phyloP scores from a whole-genome alignment of 1,140 invertebrate species.

The Aphidius gifuensis region DNA sequence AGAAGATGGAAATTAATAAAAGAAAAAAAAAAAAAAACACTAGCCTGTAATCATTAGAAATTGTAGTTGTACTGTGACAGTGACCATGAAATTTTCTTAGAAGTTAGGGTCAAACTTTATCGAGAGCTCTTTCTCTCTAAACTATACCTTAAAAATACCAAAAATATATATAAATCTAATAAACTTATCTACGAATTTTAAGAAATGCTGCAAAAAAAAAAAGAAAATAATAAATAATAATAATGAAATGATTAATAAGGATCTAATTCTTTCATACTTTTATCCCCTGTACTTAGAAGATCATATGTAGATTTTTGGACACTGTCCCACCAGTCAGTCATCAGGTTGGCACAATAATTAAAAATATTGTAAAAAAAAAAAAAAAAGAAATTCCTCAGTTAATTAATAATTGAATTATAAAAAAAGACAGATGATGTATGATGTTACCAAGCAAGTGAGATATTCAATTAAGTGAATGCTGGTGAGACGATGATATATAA shows the following conservation, averaged over 20 bases:
- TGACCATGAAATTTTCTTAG: slow-evolving; percentile 46
- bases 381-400: slow-evolving; percentile 29
- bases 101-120: slow-evolving; percentile 48
- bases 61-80: slow-evolving; percentile 47
- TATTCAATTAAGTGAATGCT: slow-evolving; percentile 32
- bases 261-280: slow-evolving; percentile 34
- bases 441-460: slow-evolving; percentile 21
- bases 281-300: slow-evolving; percentile 26
- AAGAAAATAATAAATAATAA: slow-evolving; percentile 16
- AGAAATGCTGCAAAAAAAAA: slow-evolving; percentile 18
- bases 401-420: slow-evolving; percentile 24
- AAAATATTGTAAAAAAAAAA: slow-evolving; percentile 22
- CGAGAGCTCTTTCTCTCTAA: slow-evolving; percentile 51
- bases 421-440: slow-evolving; percentile 15
- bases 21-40: slow-evolving; percentile 16
- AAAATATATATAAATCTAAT: slow-evolving; percentile 33
- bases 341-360: slow-evolving; percentile 22
- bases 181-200: slow-evolving; percentile 37
- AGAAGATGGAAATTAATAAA: slow-evolving; percentile 34
- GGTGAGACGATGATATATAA: slow-evolving; percentile 44
- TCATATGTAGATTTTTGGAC: slow-evolving; percentile 34
- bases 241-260: slow-evolving; percentile 2
- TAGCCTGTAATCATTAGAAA: slow-evolving; percentile 48
- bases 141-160: slow-evolving; percentile 33
- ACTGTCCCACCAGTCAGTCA: slow-evolving; percentile 35